Evolutionary conservation across 1,140 invertebrate species (phyloP).

Genomic region (Dolichoris vasculosae): DNA sequence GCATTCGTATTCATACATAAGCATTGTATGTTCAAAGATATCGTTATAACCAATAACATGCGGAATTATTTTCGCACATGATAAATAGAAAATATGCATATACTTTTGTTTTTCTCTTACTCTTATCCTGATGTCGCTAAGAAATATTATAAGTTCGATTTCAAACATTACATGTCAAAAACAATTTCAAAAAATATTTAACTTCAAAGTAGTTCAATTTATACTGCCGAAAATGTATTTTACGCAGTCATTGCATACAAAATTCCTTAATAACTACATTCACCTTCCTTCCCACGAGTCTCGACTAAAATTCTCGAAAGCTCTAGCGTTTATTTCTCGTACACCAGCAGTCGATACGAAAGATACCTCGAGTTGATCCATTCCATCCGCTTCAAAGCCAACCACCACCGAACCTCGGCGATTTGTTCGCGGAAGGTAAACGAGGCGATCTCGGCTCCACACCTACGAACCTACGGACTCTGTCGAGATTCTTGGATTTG

Average conservation of each 20-base stretch:
- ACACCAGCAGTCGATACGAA: conserved; percentile 22
- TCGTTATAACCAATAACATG: background rate
- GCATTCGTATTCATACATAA: conserved; percentile 1
- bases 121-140: background rate
- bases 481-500: conserved; percentile 35
- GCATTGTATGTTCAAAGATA: background rate
- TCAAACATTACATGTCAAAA: background rate
- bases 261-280: background rate
- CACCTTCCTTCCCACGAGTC: background rate
- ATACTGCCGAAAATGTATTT: background rate
- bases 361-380: background rate
- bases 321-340: background rate
- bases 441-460: conserved; percentile 56
- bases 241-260: background rate
- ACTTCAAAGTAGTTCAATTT: no score
- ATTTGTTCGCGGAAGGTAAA: conserved; percentile 38
- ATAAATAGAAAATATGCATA: background rate
- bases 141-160: background rate
- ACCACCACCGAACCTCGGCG: conserved; percentile 55
- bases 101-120: background rate
- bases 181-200: no score
- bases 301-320: background rate
- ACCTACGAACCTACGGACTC: conserved; percentile 54
- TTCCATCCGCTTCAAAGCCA: conserved; percentile 53
- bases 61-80: background rate